phyloP scores from a whole-genome alignment of 1,140 invertebrate species.

The Heterodera schachtii region DNA sequence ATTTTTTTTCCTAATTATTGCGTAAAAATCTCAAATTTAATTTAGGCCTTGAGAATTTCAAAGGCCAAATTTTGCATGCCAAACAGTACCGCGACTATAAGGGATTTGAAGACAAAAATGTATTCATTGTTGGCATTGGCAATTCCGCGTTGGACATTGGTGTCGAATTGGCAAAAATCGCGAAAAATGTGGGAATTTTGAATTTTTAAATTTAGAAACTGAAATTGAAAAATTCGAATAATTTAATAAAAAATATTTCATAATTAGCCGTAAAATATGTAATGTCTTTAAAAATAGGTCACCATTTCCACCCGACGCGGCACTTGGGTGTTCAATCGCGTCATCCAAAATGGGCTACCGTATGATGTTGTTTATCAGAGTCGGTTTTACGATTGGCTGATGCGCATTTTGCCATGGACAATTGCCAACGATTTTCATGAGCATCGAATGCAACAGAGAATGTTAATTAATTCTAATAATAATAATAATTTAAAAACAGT shows the following conservation, averaged over 20 bases:
- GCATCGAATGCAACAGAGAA: slow-evolving; percentile 60
- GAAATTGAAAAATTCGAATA: too few species aligned
- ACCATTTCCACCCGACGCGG: slow-evolving; percentile 69
- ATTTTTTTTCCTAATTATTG: too few species aligned
- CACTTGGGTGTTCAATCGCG: slow-evolving; percentile 68
- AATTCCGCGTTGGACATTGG: slow-evolving; percentile 71
- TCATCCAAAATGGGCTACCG: slow-evolving; percentile 57
- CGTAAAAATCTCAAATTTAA: too few species aligned
- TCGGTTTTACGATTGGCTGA: slow-evolving; percentile 50
- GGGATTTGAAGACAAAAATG: slow-evolving; percentile 67
- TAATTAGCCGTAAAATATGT: too few species aligned
- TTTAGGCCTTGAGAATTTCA: slow-evolving; percentile 66
- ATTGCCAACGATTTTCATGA: slow-evolving; percentile 62
- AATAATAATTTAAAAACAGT: too few species aligned
- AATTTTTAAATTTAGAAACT: too few species aligned
- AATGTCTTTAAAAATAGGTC: too few species aligned
- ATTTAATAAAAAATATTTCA: too few species aligned
- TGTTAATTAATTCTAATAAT: too few species aligned
- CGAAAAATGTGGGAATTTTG: slow-evolving; percentile 55
- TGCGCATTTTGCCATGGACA: slow-evolving; percentile 57
- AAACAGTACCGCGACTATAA: slow-evolving; percentile 66
- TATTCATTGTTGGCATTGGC: slow-evolving; percentile 69
- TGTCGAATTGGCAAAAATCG: slow-evolving; percentile 69
- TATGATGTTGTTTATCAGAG: slow-evolving; percentile 57
- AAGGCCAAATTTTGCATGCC: slow-evolving; percentile 68